These are phyloP conservation scores for Gerosis bhagava DNA, from an alignment of 2,888 invertebrate species.

Conservation along the genomic window DNA sequence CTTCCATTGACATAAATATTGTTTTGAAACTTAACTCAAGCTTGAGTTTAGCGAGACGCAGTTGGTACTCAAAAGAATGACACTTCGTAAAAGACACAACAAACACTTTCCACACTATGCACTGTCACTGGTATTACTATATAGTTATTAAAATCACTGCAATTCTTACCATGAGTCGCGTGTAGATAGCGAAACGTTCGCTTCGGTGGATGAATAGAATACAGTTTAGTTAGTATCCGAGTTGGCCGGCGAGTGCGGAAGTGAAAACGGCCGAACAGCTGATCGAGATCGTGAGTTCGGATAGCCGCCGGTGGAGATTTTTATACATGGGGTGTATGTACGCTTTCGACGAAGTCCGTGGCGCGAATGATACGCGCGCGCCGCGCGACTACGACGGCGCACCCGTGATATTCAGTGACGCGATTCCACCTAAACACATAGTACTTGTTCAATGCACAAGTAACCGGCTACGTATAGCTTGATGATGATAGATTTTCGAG, in stretches of 20 bases:
- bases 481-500: constrained; percentile 65
- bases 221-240: constrained; percentile 19
- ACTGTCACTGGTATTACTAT: too few relatives aligned
- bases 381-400: constrained; percentile 68
- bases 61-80: not conserved
- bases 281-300: constrained; percentile 58
- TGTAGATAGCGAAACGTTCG: constrained; percentile 42
- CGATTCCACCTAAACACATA: constrained; percentile 55
- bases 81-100: constrained; percentile 33
- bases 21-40: constrained; percentile 6
- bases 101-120: constrained; percentile 54
- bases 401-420: constrained; percentile 60
- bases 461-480: constrained; percentile 58
- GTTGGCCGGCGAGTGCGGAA: constrained; percentile 40
- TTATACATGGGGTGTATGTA: constrained; percentile 57
- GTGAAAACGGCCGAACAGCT: constrained; percentile 59
- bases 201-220: too few relatives aligned
- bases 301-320: constrained; percentile 44
- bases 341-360: constrained; percentile 61
- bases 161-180: constrained; percentile 74
- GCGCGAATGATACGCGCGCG: constrained; percentile 72
- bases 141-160: constrained; percentile 41
- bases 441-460: constrained; percentile 52
- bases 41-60: constrained; percentile 9
- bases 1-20: constrained; percentile 11